Base-by-base conservation (phyloP, 2,797 vertebrate genomes). In the Helarctos malayanus region DNA sequence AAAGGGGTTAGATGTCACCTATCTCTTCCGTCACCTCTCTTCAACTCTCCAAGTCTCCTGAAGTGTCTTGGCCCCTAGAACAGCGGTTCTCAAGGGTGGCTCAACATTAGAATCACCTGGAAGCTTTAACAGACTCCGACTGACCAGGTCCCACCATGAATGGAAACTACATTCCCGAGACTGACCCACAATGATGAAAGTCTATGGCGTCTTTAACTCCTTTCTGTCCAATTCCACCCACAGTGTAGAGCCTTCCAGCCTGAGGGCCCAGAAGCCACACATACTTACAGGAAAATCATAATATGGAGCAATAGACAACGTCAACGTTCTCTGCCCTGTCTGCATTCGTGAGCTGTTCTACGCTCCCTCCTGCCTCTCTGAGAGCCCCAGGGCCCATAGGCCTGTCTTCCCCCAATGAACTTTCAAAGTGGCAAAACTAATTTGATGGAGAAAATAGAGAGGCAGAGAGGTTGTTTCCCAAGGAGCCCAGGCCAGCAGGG, bases 341-440 rank as follows among this genome's bases (percentile, higher is more conserved):
- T 69, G 69, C 49, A 54, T 16, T 27, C 61, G 12, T 38, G n/a
- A 69, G 38, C 23, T 29, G 13, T 15, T 54, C 57, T 65, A 29
- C 27, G 63, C 59, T 84, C 71, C 23, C 63, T 79, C 65, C 52
- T 45, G 19, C 38, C 38, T 85, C 92, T 95, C 92, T 25, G 57
- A 93, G 95, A 87, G 47, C n/a, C 23, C n/a, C 15, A 21, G 18
- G 75, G 56, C 45, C 25, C 32, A 75, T 8, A 41, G 63, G 73
- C 25, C 13, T 65, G 85, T 85, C 76, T 76, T 82, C 38, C 61
- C 78, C 63, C 47, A 61, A 35, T 32, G 79, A 59, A 81, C 91
- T 94, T 85, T 14, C 69, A 41, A 59, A 54, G 47, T 63, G 47
- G 81, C 79, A 91, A 76, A 93, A 78, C 35, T 38, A 87, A 93